Percentiles rank a stretch among this genome's conserved stretches.
Conservation (phyloP, 2,113 vertebrate genomes). For the Galeopterus variegatus region DNA sequence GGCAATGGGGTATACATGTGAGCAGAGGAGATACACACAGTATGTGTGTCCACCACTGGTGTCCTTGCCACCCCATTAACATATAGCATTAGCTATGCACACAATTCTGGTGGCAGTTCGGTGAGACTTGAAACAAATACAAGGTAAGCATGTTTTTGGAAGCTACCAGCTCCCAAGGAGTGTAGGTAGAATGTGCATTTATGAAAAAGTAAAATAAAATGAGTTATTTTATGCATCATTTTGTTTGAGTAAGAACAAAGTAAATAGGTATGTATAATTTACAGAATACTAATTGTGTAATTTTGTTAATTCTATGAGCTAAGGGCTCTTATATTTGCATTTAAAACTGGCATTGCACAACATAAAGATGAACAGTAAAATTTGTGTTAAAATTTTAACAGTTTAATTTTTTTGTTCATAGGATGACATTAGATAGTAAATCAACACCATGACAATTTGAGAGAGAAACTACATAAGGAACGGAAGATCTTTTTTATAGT, state of each 20-base stretch:
- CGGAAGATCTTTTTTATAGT: not conserved
- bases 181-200: not conserved
- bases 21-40: not conserved
- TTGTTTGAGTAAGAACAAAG: not conserved
- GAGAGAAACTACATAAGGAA: not conserved
- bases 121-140: not conserved
- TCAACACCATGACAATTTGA: not conserved
- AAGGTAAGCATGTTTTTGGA: not conserved
- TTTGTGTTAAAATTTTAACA: not conserved
- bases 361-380: not conserved
- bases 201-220: not conserved
- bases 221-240: not conserved
- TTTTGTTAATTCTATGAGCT: slow-evolving; percentile 29
- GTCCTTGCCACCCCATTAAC: not conserved
- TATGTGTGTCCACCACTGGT: not conserved
- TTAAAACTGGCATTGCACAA: not conserved
- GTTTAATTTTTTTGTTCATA: slow-evolving; percentile 41
- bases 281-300: not conserved
- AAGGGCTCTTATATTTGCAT: not conserved
- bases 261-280: too few species aligned
- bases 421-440: not conserved
- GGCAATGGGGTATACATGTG: not conserved
- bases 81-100: not conserved
- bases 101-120: not conserved
- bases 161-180: not conserved